Evolutionary conservation across 2,888 invertebrate species (phyloP).

Genomic region (Drosophila colorata): DNA sequence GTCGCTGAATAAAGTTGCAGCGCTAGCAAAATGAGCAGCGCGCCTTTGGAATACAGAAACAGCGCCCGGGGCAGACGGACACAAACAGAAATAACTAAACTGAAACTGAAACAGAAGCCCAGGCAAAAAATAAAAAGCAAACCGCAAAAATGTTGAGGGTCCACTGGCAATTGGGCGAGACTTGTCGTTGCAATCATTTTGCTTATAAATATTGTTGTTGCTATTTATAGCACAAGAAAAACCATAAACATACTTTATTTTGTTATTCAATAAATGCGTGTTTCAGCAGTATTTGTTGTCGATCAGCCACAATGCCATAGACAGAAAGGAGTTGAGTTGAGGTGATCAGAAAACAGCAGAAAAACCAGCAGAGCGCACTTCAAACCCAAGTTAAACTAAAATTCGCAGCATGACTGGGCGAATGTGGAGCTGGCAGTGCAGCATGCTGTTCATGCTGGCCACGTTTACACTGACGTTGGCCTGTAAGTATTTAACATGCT

Average conservation of each 20-base stretch:
- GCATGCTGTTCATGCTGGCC: slow-evolving; percentile 42
- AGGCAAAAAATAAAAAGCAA: background rate
- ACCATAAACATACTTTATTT: slow-evolving; percentile 3
- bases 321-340: slow-evolving; percentile 26
- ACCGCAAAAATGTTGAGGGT: background rate
- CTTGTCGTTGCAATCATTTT: slow-evolving; percentile 6
- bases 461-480: slow-evolving; percentile 33
- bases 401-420: slow-evolving; percentile 48
- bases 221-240: slow-evolving; percentile 16
- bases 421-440: slow-evolving; percentile 26
- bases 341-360: slow-evolving; percentile 35
- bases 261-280: slow-evolving; percentile 10
- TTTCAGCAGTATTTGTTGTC: slow-evolving; percentile 35
- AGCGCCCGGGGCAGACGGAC: background rate
- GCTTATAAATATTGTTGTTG: slow-evolving; percentile 2
- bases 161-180: slow-evolving; percentile 17
- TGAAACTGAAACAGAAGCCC: background rate
- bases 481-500: slow-evolving; percentile 45
- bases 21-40: slow-evolving; percentile 53
- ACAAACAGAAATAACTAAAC: slow-evolving; percentile 1
- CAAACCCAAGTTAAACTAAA: slow-evolving; percentile 13
- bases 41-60: slow-evolving; percentile 44
- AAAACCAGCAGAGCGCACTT: background rate
- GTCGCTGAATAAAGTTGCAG: slow-evolving; percentile 56
- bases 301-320: slow-evolving; percentile 62